Conservation (phyloP, 2,888 invertebrate species). For the Anagyrus pseudococci region DNA sequence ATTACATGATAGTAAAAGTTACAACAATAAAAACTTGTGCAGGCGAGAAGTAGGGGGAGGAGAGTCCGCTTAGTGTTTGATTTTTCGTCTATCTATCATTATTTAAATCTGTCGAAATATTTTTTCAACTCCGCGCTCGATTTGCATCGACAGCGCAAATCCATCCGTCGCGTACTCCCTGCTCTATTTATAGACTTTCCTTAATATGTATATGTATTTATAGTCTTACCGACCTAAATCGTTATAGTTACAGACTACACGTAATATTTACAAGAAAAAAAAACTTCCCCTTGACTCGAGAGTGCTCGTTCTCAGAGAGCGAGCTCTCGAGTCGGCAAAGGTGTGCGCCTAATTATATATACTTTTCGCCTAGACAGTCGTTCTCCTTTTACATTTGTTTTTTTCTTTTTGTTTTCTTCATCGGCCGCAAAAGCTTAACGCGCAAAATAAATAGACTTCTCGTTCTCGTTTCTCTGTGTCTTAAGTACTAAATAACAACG, state of each 20-base stretch:
- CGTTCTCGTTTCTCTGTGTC: constrained; percentile 8
- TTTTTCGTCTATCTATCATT: background rate
- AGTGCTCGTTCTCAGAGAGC: constrained; percentile 23
- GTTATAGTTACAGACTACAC: constrained; percentile 25
- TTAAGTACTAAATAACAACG: constrained; percentile 41
- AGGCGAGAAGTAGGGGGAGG: constrained; percentile 48
- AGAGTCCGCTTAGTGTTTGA: background rate
- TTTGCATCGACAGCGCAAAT: no score
- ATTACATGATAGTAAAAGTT: constrained; percentile 59
- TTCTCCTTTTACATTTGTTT: background rate
- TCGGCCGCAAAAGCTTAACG: constrained; percentile 4
- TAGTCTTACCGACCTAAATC: constrained; percentile 26
- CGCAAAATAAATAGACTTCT: constrained; percentile 26
- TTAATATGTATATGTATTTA: constrained; percentile 33
- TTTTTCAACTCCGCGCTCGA: background rate
- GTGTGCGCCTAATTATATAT: constrained; percentile 2
- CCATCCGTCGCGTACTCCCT: no score
- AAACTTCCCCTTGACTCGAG: constrained; percentile 20
- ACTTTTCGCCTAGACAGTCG: constrained; percentile 4
- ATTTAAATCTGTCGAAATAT: background rate
- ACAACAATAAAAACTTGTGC: constrained; percentile 59
- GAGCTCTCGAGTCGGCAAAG: constrained; percentile 15
- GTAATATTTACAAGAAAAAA: constrained; percentile 37
- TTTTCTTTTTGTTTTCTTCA: background rate
- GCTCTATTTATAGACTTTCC: constrained; percentile 28